Conservation (phyloP, 2,797 vertebrate species). For the Dallia pectoralis region DNA sequence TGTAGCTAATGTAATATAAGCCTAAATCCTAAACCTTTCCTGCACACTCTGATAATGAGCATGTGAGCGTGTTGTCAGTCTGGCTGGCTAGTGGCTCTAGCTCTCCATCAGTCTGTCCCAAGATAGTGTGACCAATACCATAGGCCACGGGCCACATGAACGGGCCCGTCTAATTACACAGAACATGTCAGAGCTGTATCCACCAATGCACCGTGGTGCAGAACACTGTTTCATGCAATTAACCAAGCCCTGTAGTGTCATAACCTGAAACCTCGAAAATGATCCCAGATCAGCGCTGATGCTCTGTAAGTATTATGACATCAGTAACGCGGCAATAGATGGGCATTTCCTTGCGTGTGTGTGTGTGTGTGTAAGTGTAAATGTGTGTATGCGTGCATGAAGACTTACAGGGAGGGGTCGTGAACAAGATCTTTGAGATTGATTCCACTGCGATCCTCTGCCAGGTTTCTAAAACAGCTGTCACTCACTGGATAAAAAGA, state of each 20-base stretch:
- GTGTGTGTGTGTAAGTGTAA: conserved; percentile 2
- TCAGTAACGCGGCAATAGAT: not conserved
- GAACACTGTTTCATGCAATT: not conserved
- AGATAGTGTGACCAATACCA: not conserved
- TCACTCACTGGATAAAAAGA: conserved; percentile 87
- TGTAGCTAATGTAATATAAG: not conserved
- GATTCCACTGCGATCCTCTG: conserved; percentile 97
- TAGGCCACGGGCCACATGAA: not conserved
- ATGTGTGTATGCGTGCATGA: not conserved
- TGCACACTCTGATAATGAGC: not conserved
- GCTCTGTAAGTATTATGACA: not conserved
- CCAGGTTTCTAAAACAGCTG: conserved; percentile 98
- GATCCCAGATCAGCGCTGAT: not conserved
- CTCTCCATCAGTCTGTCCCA: not conserved
- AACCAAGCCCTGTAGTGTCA: not conserved
- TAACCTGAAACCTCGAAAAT: not conserved
- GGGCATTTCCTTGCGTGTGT: not conserved
- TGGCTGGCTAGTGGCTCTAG: not conserved
- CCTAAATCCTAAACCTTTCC: not conserved
- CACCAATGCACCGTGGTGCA: not conserved
- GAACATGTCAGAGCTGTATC: conserved; percentile 38
- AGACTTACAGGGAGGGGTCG: conserved; percentile 97
- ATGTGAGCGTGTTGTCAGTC: not conserved
- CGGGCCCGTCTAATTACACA: conserved; percentile 25
- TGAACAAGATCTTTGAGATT: conserved; percentile 99